Evolutionary conservation across 2,113 vertebrate species (phyloP).

Genomic region (Manacus vitellinus): DNA sequence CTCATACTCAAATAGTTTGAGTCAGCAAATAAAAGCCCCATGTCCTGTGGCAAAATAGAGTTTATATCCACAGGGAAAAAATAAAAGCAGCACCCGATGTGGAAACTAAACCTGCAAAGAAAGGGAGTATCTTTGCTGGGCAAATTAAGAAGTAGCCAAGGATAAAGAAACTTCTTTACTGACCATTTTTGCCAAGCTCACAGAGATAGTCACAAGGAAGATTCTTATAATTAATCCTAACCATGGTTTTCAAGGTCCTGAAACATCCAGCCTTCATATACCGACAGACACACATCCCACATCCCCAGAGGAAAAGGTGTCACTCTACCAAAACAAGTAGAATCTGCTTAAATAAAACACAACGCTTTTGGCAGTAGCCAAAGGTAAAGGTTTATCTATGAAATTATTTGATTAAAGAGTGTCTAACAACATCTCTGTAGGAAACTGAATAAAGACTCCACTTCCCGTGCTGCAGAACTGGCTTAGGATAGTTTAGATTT

Average conservation of each 20-base stretch:
- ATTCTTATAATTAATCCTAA: neutral
- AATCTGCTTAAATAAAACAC: conserved; percentile 18
- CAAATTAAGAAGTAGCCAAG: neutral
- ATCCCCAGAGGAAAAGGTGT: neutral
- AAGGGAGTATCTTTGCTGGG: neutral
- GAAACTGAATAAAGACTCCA: conserved; percentile 72
- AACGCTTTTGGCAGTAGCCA: neutral
- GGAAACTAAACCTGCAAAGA: neutral
- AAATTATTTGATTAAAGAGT: conserved; percentile 43
- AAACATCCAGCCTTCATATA: neutral
- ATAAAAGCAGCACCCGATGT: neutral
- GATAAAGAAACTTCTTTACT: neutral
- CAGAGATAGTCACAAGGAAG: neutral
- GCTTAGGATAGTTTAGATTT: conserved; percentile 47
- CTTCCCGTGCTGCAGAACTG: conserved; percentile 75
- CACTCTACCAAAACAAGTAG: conserved; percentile 2
- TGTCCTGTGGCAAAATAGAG: neutral
- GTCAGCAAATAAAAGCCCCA: neutral
- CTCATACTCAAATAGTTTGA: neutral
- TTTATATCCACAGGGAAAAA: neutral
- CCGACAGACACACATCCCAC: neutral
- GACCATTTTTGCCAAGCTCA: neutral
- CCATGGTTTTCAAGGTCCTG: neutral
- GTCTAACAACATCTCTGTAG: conserved; percentile 71
- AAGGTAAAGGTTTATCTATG: conserved; percentile 37